Evolutionary conservation across 2,113 vertebrate species (phyloP).

Genomic region (Capreolus pygargus): DNA sequence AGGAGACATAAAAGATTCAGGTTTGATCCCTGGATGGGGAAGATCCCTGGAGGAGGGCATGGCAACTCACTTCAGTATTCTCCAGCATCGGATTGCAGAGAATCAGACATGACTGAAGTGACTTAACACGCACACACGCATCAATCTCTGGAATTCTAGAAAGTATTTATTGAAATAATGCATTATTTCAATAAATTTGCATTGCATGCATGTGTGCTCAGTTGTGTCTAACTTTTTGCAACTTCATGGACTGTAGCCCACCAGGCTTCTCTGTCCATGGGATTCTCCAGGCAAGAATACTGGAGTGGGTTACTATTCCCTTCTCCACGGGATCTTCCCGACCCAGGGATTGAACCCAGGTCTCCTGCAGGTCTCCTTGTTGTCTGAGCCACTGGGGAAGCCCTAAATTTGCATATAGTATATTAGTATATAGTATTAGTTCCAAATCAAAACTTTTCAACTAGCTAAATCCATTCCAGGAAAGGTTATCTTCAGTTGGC

Average conservation of each 20-base stretch:
- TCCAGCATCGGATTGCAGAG: background rate
- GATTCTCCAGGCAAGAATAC: background rate
- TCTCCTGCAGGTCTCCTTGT: background rate
- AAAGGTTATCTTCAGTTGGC: background rate
- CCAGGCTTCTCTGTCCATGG: background rate
- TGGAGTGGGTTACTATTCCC: background rate
- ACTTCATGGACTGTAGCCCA: background rate
- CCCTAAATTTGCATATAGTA: background rate
- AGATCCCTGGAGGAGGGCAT: background rate
- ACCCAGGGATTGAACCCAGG: background rate
- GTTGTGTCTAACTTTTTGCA: background rate
- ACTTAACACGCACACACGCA: accelerated
- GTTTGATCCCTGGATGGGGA: background rate
- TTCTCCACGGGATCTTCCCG: background rate
- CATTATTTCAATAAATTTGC: background rate
- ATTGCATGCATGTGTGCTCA: background rate
- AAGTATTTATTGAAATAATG: background rate
- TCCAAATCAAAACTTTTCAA: background rate
- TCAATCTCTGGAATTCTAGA: background rate
- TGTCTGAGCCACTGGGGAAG: background rate
- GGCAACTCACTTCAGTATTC: background rate
- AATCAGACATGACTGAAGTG: background rate
- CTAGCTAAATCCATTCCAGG: background rate
- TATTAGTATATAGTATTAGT: background rate
- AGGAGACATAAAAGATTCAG: background rate